Evolutionary conservation across 2,888 invertebrate genomes (phyloP).

Genomic region (Acleris cristana): DNA sequence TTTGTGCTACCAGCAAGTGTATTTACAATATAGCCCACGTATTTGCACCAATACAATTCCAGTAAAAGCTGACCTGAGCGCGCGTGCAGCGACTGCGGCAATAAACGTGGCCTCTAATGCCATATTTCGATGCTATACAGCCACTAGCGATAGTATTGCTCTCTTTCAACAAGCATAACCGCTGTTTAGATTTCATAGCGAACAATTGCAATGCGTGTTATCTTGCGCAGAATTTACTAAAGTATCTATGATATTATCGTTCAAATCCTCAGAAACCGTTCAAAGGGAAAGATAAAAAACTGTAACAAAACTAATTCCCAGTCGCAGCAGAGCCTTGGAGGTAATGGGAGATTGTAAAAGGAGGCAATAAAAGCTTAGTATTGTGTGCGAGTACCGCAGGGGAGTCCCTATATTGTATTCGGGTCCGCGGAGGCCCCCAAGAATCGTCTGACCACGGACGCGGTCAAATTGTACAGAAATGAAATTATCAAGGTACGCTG

Average conservation of each 20-base stretch:
- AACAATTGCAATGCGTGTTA: slow-evolving; percentile 7
- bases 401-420: slow-evolving; percentile 78
- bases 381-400: slow-evolving; percentile 80
- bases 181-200: slow-evolving; percentile 21
- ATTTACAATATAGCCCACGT: slow-evolving; percentile 72
- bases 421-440: slow-evolving; percentile 76
- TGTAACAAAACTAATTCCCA: slow-evolving; percentile 82
- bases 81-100: slow-evolving; percentile 50
- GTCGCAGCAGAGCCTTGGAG: slow-evolving; percentile 73
- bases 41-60: slow-evolving; percentile 76
- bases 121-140: slow-evolving; percentile 64
- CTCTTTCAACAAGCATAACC: slow-evolving; percentile 32
- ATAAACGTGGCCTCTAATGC: slow-evolving; percentile 66
- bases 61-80: slow-evolving; percentile 68
- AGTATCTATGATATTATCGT: slow-evolving; percentile 35
- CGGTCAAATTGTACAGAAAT: slow-evolving; percentile 85
- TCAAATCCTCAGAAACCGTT: slow-evolving; percentile 61
- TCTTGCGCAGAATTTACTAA: slow-evolving; percentile 4
- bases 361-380: slow-evolving; percentile 84
- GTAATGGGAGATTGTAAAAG: slow-evolving; percentile 84
- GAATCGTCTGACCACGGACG: slow-evolving; percentile 81
- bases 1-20: slow-evolving; percentile 72
- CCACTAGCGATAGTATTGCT: slow-evolving; percentile 52
- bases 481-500: slow-evolving; percentile 84
- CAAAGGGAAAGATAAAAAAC: slow-evolving; percentile 70